Base-by-base conservation (phyloP, 2,113 vertebrate genomes). In the Archocentrus centrarchus region DNA sequence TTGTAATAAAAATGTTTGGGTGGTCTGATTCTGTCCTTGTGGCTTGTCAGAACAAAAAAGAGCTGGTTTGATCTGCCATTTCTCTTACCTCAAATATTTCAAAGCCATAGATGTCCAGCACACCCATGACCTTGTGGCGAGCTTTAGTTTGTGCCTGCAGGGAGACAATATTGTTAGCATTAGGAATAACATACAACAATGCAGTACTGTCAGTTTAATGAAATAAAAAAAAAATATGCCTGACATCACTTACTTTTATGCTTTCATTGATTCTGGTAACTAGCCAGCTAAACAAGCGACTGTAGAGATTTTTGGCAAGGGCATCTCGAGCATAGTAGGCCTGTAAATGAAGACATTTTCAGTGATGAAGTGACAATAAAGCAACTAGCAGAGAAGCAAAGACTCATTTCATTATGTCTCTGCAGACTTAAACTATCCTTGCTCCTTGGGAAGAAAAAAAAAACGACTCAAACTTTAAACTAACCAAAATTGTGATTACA, bases 81-180 rank as follows among this genome's bases (percentile, higher is more conserved):
- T 59, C 13, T 47, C 96, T 97, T 96, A 99, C 98, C 98, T 99
- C 98, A 95, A 99, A 99, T 94, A 99, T 99, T 94, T 99, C 98
- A 95, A 99, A 99, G 89, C 98, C 98, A 37, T 99, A 99, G 90
- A 99, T 99, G 94, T 99, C 98, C 91, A 99, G 91, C 59, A 99
- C 98, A 6, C 98, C 98, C 98, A 99, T 99, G 68, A 99, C 98
- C 96, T 99, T 99, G 96, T 99, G 99, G 80, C 97, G 96, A 76
- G 96, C 92, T 96, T 98, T 98, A 64, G 96, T 94, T 89, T 99
- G 97, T 79, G 98, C 98, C 98, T 99, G 94, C 24, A 50, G 88
- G 79, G 61, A 88, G 27, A 91, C 9, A 62, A 70, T 35, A 18
- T 50, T 11, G 59, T 59, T 8, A 32, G 35, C 4, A 27, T 58